phyloP scores from a whole-genome alignment of 2,113 vertebrate genomes.

The Cnemophilus loriae region DNA sequence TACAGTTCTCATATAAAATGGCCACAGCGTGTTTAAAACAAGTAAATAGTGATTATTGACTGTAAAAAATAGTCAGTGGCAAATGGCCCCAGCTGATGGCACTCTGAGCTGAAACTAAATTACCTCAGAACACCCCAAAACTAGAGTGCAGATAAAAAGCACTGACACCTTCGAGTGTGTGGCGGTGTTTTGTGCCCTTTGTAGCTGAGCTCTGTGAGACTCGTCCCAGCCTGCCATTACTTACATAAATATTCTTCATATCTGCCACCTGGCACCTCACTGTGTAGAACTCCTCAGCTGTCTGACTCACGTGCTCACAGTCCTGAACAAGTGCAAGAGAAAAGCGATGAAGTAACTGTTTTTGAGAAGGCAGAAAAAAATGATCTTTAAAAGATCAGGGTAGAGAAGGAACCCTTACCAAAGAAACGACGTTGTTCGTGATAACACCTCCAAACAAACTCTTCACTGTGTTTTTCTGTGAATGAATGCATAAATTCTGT shows the following conservation, averaged over 20 bases:
- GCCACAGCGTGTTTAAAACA: background rate
- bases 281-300: slow-evolving; percentile 98
- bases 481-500: slow-evolving; percentile 47
- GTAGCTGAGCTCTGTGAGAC: background rate
- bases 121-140: background rate
- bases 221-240: slow-evolving; percentile 36
- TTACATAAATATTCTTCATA: slow-evolving; percentile 99
- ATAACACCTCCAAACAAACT: slow-evolving; percentile 97
- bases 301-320: slow-evolving; percentile 98
- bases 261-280: slow-evolving; percentile 97
- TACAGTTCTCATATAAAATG: background rate
- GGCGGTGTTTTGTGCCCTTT: background rate
- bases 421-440: slow-evolving; percentile 97
- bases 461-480: slow-evolving; percentile 98
- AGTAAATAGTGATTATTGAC: background rate
- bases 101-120: background rate
- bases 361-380: background rate
- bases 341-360: background rate
- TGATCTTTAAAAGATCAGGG: background rate
- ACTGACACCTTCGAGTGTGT: fast-evolving
- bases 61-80: background rate
- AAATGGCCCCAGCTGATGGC: background rate
- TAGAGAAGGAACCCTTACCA: slow-evolving; percentile 78
- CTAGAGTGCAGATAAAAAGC: background rate
- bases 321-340: slow-evolving; percentile 73